These are phyloP conservation scores for Styela clava DNA, from an alignment of 23 tunicate species.

Conservation along the genomic window DNA sequence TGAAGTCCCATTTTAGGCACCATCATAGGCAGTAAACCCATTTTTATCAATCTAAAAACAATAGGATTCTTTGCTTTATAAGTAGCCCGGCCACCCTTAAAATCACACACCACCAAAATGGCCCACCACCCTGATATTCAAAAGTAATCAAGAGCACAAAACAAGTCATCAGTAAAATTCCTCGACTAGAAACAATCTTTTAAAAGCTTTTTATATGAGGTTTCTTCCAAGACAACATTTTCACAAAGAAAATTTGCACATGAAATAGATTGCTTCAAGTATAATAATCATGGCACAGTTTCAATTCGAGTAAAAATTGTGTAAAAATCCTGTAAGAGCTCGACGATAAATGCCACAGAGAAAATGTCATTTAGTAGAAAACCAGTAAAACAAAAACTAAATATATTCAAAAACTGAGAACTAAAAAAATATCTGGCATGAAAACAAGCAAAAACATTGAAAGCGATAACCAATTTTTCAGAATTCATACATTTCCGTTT, in stretches of 20 bases:
- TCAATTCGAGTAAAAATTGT: background rate
- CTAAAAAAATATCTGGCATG: no score
- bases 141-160: no score
- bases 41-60: no score
- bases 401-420: no score
- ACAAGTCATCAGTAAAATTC: no score
- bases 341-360: background rate
- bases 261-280: background rate
- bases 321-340: background rate
- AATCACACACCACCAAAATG: background rate
- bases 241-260: background rate
- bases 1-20: background rate
- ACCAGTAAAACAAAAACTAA: background rate
- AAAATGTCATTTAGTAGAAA: background rate
- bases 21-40: background rate
- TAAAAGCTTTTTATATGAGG: background rate
- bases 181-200: background rate
- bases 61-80: no score
- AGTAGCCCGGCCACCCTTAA: background rate
- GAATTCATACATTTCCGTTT: background rate
- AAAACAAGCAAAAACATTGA: no score
- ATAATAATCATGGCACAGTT: background rate
- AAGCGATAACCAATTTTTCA: no score
- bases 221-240: background rate
- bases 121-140: background rate